Evolutionary conservation across 2,888 invertebrate genomes (phyloP).

Genomic region (Drosophila stalkeri): DNA sequence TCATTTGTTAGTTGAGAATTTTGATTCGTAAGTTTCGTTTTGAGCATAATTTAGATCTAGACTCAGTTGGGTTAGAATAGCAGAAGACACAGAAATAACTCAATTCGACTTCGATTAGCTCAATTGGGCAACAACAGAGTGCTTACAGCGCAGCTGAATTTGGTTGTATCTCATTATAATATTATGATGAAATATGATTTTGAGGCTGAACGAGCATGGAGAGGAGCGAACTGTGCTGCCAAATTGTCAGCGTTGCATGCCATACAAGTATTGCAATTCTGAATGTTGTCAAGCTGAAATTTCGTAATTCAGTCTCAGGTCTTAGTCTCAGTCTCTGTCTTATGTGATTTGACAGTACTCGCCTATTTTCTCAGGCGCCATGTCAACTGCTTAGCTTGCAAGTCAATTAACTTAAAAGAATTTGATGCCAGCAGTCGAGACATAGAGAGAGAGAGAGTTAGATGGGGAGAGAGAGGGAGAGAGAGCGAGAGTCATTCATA

Average conservation of each 20-base stretch:
- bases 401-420: no score
- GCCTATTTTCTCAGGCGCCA: not conserved
- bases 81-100: not conserved
- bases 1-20: not conserved
- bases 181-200: not conserved
- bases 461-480: no score
- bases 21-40: not conserved
- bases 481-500: not conserved
- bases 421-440: no score
- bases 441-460: no score
- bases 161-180: not conserved
- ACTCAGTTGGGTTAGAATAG: not conserved
- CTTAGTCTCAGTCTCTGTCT: not conserved
- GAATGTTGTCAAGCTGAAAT: not conserved
- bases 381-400: not conserved
- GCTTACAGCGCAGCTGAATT: not conserved
- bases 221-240: not conserved
- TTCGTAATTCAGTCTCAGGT: not conserved
- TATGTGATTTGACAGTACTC: not conserved
- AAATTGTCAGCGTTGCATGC: no score
- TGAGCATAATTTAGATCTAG: slow-evolving; percentile 1
- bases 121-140: not conserved
- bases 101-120: not conserved
- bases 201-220: no score
- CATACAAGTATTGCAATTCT: not conserved